A percentile compares a stretch with the other conserved stretches of the same genome.
These are phyloP conservation scores for Dioctria linearis DNA, from an alignment of 2,888 invertebrate genomes.

Conservation along the genomic window DNA sequence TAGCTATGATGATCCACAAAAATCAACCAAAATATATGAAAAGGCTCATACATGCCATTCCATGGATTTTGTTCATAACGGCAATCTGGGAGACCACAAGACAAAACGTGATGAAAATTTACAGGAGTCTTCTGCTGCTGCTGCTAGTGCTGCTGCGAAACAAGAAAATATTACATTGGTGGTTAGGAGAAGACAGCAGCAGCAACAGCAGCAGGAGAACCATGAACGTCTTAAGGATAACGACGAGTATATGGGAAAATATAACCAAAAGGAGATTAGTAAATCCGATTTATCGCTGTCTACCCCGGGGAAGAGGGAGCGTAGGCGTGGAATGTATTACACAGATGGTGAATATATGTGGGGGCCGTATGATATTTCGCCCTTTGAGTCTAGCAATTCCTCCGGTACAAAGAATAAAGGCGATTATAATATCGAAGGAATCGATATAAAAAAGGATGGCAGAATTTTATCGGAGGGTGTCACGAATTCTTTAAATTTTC, in stretches of 20 bases:
- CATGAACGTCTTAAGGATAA: constrained; percentile 53
- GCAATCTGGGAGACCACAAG: constrained; percentile 36
- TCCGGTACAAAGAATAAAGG: background rate
- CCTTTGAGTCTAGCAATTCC: background rate
- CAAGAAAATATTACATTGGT: constrained; percentile 49
- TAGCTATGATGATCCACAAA: constrained; percentile 8
- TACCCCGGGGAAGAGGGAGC: constrained; percentile 52
- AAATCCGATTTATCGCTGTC: constrained; percentile 46
- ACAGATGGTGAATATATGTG: constrained; percentile 62
- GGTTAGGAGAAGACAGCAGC: constrained; percentile 55
- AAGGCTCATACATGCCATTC: constrained; percentile 16
- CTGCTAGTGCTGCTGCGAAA: background rate
- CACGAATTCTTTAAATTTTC: constrained; percentile 29
- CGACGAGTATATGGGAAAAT: constrained; percentile 47
- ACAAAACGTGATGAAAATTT: constrained; percentile 54
- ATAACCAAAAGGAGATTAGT: constrained; percentile 52
- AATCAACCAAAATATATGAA: constrained; percentile 38
- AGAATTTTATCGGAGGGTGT: constrained; percentile 9
- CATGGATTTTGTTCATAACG: constrained; percentile 30
- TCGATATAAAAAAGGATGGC: constrained; percentile 2
- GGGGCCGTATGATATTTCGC: constrained; percentile 44
- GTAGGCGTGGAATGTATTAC: constrained; percentile 63
- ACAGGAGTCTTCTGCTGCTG: constrained; percentile 6
- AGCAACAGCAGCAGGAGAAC: constrained; percentile 59
- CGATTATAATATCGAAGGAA: constrained; percentile 3